Percentiles rank a stretch among this genome's conserved stretches.
Conservation (phyloP, 2,797 vertebrate genomes). For the Cyprinella venusta region DNA sequence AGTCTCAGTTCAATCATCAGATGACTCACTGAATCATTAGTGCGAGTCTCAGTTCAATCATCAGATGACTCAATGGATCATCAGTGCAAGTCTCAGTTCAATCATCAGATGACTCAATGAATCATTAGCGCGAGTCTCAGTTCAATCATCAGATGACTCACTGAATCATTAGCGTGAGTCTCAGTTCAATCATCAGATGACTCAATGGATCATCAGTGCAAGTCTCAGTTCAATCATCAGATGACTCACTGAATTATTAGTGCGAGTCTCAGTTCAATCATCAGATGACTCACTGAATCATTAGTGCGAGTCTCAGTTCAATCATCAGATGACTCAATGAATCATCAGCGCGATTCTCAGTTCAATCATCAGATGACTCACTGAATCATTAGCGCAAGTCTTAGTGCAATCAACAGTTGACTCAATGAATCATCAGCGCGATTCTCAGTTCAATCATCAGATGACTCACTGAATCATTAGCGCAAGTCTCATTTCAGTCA, state of each 20-base stretch:
- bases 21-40: background rate
- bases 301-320: no score
- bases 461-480: background rate
- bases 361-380: background rate
- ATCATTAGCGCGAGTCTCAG: background rate
- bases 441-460: no score
- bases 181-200: background rate
- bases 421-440: no score
- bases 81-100: background rate
- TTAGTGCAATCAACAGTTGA: no score
- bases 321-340: no score
- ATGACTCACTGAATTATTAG: no score
- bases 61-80: background rate
- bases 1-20: no score
- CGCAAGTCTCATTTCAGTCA: no score
- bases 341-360: no score
- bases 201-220: background rate
- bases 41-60: background rate
- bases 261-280: no score
- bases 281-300: background rate
- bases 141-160: no score
- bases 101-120: background rate
- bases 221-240: no score
- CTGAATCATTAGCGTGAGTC: background rate
- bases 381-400: background rate